phyloP scores from a whole-genome alignment of 2,888 invertebrate species.

The Sipha maydis region DNA sequence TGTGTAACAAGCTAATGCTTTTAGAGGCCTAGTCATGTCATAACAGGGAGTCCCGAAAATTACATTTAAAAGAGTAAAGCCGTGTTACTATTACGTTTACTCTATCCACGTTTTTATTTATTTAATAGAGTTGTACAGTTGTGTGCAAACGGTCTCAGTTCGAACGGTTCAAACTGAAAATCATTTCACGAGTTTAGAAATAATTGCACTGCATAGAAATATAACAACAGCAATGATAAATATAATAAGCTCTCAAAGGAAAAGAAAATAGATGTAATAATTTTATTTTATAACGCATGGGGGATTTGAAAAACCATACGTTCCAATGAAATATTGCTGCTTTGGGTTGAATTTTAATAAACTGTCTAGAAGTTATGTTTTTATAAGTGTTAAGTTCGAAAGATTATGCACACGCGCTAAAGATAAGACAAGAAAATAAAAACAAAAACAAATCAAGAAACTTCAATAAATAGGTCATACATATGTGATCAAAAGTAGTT shows the following conservation, averaged over 20 bases:
- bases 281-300: no score
- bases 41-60: not conserved
- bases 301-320: not conserved
- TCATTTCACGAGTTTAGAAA: not conserved
- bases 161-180: not conserved
- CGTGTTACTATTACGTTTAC: not conserved
- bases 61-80: not conserved
- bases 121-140: not conserved
- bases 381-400: not conserved
- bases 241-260: not conserved
- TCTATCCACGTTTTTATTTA: not conserved
- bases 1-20: slow-evolving; percentile 27
- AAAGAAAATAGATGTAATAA: not conserved
- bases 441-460: not conserved
- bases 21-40: not conserved
- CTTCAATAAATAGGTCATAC: not conserved
- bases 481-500: not conserved
- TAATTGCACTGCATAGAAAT: no score
- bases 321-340: not conserved
- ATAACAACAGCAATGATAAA: not conserved
- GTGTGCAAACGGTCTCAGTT: not conserved
- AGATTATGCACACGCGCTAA: not conserved
- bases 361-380: not conserved
- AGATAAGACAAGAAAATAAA: not conserved
- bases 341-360: not conserved